Conservation (phyloP, 2,888 invertebrate genomes). For the Lithosia quadra region DNA sequence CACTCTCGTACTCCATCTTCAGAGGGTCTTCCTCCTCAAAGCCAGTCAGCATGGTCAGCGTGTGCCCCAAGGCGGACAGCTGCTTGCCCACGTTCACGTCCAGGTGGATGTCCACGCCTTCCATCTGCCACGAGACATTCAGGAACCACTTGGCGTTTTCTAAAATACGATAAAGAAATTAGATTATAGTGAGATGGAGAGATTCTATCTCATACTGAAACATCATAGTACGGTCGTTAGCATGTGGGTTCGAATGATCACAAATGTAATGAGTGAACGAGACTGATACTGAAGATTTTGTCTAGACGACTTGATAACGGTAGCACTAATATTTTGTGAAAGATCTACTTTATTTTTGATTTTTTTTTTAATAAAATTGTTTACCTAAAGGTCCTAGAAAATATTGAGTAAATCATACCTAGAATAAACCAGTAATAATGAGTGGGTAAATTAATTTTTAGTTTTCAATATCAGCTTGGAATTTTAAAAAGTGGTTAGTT, state of each 20-base stretch:
- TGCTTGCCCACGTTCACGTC: constrained; percentile 99
- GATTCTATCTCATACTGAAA: not conserved
- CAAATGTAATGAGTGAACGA: not conserved
- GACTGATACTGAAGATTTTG: no score
- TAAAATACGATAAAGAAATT: constrained; percentile 49
- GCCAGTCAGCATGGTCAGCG: constrained; percentile 96
- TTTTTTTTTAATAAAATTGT: no score
- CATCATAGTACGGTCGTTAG: not conserved
- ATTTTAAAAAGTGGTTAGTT: no score
- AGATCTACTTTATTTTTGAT: no score
- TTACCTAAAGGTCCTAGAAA: no score
- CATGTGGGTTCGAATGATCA: not conserved
- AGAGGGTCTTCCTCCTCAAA: constrained; percentile 94
- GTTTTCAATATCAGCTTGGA: no score
- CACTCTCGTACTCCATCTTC: constrained; percentile 91
- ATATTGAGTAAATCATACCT: no score
- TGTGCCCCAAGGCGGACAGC: constrained; percentile 97
- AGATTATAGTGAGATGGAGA: not conserved
- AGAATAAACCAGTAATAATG: no score
- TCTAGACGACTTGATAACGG: no score
- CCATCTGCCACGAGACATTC: constrained; percentile 99
- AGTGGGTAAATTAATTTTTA: no score
- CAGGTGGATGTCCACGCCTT: constrained; percentile 98
- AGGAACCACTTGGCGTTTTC: constrained; percentile 99
- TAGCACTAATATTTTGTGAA: no score